These are phyloP conservation scores for Istiophorus platypterus DNA, from an alignment of 2,113 vertebrate genomes.

Conservation along the genomic window DNA sequence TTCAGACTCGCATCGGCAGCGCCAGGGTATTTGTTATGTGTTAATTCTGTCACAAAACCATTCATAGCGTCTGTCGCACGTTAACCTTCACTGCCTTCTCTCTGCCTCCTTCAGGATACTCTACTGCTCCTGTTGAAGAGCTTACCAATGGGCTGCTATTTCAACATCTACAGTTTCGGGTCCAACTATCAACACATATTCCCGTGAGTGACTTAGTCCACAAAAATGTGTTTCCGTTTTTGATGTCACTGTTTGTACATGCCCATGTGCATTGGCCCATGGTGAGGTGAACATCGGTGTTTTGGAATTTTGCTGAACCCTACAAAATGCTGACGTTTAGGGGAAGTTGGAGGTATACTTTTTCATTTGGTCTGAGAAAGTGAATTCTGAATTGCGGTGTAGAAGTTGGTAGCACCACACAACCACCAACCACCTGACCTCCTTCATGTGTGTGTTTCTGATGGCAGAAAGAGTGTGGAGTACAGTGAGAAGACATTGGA, in stretches of 20 bases:
- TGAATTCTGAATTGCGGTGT: background rate
- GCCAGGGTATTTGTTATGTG: slow-evolving; percentile 80
- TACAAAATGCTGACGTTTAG: background rate
- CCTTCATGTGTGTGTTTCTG: background rate
- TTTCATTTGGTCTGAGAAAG: background rate
- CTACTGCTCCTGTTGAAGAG: slow-evolving; percentile 88
- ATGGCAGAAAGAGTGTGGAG: slow-evolving; percentile 84
- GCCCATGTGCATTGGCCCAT: background rate
- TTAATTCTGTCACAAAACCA: background rate
- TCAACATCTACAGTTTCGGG: slow-evolving; percentile 90
- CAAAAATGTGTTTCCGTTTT: background rate
- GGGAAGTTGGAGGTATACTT: too few relatives aligned
- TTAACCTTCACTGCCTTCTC: background rate
- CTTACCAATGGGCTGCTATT: slow-evolving; percentile 89
- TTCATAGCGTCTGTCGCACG: background rate
- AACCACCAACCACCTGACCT: background rate
- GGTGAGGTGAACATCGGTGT: background rate
- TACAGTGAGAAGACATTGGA: slow-evolving; percentile 87
- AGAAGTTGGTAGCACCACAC: background rate
- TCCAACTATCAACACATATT: slow-evolving; percentile 81
- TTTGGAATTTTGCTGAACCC: background rate
- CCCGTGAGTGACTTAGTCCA: slow-evolving; percentile 67
- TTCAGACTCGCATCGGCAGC: slow-evolving; percentile 83
- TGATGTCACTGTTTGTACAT: background rate
- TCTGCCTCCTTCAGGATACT: slow-evolving; percentile 78